A percentile compares a stretch with the other conserved stretches of the same genome.
Conservation (phyloP, 1,140 invertebrate genomes). For the Lordiphosa clarofinis region DNA sequence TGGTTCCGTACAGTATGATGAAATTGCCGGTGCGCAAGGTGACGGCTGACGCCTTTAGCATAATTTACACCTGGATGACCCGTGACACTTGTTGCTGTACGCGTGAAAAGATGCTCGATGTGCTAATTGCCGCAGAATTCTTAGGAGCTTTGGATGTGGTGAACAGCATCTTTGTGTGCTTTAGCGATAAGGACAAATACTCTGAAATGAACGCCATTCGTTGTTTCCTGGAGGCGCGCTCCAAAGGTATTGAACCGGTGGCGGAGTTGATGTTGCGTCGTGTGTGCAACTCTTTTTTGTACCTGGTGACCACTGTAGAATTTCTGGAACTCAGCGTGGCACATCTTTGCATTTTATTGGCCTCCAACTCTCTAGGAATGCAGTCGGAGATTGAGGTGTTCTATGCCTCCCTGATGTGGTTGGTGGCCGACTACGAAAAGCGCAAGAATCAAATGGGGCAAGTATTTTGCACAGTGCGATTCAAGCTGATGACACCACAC, state of each 20-base stretch:
- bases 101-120: constrained; percentile 1
- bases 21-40: too few relatives aligned
- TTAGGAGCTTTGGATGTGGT: neutral
- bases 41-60: too few relatives aligned
- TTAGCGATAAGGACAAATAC: neutral
- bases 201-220: neutral
- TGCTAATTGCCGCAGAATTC: too few relatives aligned
- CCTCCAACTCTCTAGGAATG: constrained; percentile 2
- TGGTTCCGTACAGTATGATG: too few relatives aligned
- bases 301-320: constrained; percentile 1
- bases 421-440: neutral
- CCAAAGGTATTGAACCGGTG: neutral
- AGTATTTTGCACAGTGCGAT: constrained; percentile 1
- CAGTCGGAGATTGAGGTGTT: constrained; percentile 23
- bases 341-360: constrained; percentile 1
- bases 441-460: neutral
- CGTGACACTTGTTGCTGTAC: too few relatives aligned
- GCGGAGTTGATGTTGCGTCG: constrained; percentile 3
- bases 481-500: neutral
- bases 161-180: neutral
- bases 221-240: neutral
- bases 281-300: constrained; percentile 3
- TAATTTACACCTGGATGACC: too few relatives aligned
- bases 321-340: neutral
- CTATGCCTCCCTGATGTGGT: constrained; percentile 10